Evolutionary conservation across 30 jellyfish, hydroid and myxozoan genomes (phyloP).

Genomic region (Pseudorhiza aurosa): DNA sequence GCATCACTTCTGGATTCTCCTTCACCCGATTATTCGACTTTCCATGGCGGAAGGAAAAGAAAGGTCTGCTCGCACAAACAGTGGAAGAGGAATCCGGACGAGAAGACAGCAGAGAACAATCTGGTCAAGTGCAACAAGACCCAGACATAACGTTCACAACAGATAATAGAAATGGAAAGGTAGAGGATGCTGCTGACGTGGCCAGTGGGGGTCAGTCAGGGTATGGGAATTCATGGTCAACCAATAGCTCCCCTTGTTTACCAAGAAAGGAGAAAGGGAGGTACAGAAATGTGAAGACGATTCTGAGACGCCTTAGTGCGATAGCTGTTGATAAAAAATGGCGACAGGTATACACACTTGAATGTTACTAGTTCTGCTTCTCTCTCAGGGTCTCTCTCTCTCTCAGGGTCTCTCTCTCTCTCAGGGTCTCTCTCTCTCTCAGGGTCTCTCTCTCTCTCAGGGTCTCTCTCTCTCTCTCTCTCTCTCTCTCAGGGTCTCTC

Average conservation of each 20-base stretch:
- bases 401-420: too few relatives aligned
- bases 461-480: too few relatives aligned
- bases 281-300: constrained; percentile 93
- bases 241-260: constrained; percentile 60
- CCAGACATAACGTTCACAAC: background rate
- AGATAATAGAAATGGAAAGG: background rate
- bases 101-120: background rate
- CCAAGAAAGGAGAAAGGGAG: constrained; percentile 90
- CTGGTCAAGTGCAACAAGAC: constrained; percentile 38
- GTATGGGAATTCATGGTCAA: constrained; percentile 31
- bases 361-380: too few relatives aligned
- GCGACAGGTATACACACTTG: constrained; percentile 83
- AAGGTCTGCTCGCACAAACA: background rate
- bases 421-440: too few relatives aligned
- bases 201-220: background rate
- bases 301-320: constrained; percentile 93
- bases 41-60: constrained; percentile 59
- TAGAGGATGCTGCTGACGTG: background rate
- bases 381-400: too few relatives aligned
- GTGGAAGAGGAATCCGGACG: constrained; percentile 21
- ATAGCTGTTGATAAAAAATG: constrained; percentile 91
- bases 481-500: too few relatives aligned
- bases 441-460: too few relatives aligned
- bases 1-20: constrained; percentile 80
- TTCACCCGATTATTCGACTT: constrained; percentile 70